Conservation (phyloP, 1,140 invertebrate species). For the Drusus annulatus region DNA sequence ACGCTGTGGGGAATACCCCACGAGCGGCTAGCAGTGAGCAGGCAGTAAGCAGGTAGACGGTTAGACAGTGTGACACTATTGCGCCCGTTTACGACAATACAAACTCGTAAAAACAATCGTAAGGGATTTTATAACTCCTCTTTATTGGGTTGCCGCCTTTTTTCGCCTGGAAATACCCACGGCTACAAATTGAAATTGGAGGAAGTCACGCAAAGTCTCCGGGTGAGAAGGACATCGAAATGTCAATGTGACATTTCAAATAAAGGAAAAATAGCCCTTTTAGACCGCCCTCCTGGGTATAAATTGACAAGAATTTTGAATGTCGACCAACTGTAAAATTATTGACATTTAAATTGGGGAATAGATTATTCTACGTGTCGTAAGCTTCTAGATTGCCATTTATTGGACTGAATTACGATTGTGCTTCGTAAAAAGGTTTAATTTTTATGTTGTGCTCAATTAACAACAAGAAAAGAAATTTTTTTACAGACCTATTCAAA, state of each 20-base stretch:
- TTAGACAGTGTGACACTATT: slow-evolving; percentile 50
- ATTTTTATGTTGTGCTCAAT: no score
- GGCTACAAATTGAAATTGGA: slow-evolving; percentile 24
- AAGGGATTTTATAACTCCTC: slow-evolving; percentile 56
- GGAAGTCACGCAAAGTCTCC: not conserved
- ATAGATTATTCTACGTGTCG: not conserved
- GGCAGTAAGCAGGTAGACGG: slow-evolving; percentile 42
- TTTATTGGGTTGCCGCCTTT: slow-evolving; percentile 54
- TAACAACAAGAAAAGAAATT: no score
- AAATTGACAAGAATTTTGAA: not conserved
- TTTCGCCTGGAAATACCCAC: slow-evolving; percentile 29
- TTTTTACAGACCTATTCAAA: no score
- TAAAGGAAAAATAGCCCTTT: slow-evolving; percentile 20
- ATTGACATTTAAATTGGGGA: not conserved
- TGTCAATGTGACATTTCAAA: not conserved
- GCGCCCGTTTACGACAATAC: slow-evolving; percentile 56
- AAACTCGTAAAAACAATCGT: slow-evolving; percentile 59
- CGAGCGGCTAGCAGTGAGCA: not conserved
- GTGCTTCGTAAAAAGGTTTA: no score
- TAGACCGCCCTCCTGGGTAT: not conserved
- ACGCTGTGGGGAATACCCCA: slow-evolving; percentile 51
- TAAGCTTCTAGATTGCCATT: no score
- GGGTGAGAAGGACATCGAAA: slow-evolving; percentile 16
- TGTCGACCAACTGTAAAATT: not conserved
- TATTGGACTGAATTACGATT: no score